These are phyloP conservation scores for Podarcis cretensis DNA, from an alignment of 2,113 vertebrate species.

Conservation along the genomic window DNA sequence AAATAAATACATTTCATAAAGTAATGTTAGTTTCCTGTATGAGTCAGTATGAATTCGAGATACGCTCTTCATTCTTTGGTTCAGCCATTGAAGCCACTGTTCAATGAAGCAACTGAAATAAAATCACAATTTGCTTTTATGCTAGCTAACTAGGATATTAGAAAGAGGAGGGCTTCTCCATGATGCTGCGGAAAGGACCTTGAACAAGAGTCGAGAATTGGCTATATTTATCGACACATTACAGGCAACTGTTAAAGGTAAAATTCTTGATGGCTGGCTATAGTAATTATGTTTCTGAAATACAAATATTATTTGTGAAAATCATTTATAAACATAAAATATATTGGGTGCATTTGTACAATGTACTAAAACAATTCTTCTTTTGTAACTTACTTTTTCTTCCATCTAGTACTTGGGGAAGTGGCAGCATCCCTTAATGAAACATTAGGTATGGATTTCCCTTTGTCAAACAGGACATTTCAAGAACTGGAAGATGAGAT, in stretches of 20 bases:
- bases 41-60: background rate
- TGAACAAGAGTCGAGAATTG: conserved; percentile 74
- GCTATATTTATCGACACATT: conserved; percentile 73
- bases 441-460: conserved; percentile 69
- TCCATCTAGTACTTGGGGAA: conserved; percentile 73
- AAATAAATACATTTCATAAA: background rate
- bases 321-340: background rate
- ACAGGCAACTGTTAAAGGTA: conserved; percentile 82
- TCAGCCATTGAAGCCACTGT: fast-evolving
- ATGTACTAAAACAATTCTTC: conserved; percentile 11
- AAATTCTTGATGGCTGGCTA: background rate
- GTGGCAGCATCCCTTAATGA: conserved; percentile 78
- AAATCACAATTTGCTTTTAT: conserved; percentile 46
- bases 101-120: conserved; percentile 28
- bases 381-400: conserved; percentile 29
- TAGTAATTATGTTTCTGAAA: background rate
- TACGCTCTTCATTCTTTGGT: background rate
- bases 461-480: conserved; percentile 67
- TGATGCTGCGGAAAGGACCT: conserved; percentile 64
- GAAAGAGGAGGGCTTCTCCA: conserved; percentile 62
- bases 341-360: background rate
- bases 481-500: conserved; percentile 76
- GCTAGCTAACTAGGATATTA: conserved; percentile 74
- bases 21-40: background rate
- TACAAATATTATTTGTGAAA: background rate